These are phyloP conservation scores for Yoshiicerus persimilis DNA, from an alignment of 1,140 invertebrate genomes.

Conservation along the genomic window DNA sequence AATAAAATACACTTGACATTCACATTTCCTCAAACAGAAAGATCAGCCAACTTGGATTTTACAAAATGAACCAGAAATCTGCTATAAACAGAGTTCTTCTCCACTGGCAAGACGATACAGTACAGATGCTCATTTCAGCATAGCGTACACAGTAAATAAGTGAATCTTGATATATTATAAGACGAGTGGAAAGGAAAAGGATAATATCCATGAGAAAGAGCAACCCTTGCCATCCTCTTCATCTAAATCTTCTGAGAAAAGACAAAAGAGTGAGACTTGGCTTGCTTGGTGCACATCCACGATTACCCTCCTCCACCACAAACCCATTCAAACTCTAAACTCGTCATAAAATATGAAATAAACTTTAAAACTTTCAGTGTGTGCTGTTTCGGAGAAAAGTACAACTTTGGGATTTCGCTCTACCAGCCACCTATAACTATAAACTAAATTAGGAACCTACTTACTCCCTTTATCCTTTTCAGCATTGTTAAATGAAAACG, in stretches of 20 bases:
- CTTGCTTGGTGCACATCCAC: neutral
- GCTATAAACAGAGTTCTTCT: neutral
- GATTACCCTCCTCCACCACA: neutral
- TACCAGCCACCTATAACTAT: neutral
- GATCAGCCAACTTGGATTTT: neutral
- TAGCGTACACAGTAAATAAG: no score
- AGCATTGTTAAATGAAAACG: no score
- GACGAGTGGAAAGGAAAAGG: no score
- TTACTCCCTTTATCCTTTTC: no score
- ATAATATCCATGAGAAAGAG: neutral
- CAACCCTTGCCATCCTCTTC: neutral
- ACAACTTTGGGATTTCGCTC: neutral
- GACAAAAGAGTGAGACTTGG: neutral
- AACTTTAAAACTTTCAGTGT: neutral
- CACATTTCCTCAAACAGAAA: neutral
- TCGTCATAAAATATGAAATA: neutral
- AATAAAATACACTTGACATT: slow-evolving; percentile 23
- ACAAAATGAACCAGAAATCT: neutral
- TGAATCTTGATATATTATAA: no score
- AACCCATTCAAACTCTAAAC: neutral
- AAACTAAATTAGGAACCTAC: no score
- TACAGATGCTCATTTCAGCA: no score
- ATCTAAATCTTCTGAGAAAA: neutral
- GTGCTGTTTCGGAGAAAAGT: neutral
- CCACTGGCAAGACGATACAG: no score